Conservation (phyloP, 2,888 invertebrate genomes). For the Apamea anceps region DNA sequence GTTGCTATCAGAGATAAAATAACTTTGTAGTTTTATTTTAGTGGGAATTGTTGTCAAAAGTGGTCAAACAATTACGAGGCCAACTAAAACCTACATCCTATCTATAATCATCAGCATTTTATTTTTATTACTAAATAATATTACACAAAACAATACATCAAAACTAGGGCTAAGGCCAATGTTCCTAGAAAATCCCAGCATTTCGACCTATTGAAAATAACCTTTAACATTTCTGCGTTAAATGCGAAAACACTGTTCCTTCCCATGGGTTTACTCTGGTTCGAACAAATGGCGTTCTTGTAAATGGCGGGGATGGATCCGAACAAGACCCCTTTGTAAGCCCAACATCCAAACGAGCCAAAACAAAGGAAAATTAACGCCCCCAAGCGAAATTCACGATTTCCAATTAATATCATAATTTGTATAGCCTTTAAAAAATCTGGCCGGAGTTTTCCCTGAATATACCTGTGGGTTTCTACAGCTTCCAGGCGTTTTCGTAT, state of each 20-base stretch:
- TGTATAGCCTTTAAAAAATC: conserved; percentile 51
- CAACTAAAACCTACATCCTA: too few relatives aligned
- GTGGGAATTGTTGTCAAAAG: too few relatives aligned
- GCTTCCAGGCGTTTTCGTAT: background rate
- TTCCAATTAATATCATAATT: conserved; percentile 68
- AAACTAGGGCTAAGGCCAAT: background rate
- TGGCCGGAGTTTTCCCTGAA: background rate
- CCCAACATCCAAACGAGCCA: conserved; percentile 48
- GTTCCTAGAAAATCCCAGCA: background rate
- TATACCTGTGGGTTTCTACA: background rate
- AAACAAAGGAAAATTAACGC: conserved; percentile 69
- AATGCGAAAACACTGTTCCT: conserved; percentile 28
- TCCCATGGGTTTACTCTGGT: conserved; percentile 13
- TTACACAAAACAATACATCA: background rate
- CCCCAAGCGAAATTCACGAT: conserved; percentile 49
- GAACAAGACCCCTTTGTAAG: conserved; percentile 60
- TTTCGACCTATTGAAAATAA: conserved; percentile 14
- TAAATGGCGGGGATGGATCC: conserved; percentile 45
- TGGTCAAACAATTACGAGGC: too few relatives aligned
- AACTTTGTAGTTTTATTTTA: too few relatives aligned
- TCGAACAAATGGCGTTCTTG: conserved; percentile 59
- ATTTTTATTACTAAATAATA: background rate
- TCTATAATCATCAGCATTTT: background rate
- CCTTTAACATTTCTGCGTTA: conserved; percentile 15
- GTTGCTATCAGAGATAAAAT: too few relatives aligned